A percentile compares a stretch with the other conserved stretches of the same genome.
Conservation (phyloP, 2,113 vertebrate genomes). For the Colinus virginianus region DNA sequence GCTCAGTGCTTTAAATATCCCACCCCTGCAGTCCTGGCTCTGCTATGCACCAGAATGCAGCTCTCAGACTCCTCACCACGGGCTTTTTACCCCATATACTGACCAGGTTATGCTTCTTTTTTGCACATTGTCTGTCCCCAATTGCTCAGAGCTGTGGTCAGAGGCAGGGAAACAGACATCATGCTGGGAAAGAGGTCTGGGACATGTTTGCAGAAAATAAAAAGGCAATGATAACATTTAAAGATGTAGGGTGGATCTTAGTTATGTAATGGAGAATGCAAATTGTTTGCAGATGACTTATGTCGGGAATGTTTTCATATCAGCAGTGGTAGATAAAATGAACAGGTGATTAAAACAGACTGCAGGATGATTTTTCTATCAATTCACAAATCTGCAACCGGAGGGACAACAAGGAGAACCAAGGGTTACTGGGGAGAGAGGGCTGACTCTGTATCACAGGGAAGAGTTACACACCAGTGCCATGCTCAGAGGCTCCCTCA, state of each 20-base stretch:
- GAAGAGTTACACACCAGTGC: accelerated
- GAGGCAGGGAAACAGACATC: not conserved
- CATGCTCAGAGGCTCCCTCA: not conserved
- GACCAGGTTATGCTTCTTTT: not conserved
- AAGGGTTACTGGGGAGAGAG: accelerated
- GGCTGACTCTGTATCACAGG: accelerated
- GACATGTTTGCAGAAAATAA: accelerated
- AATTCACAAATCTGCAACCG: not conserved
- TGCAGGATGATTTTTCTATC: not conserved
- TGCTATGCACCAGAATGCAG: not conserved
- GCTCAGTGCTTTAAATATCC: not conserved
- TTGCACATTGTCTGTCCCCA: accelerated
- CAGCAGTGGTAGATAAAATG: not conserved
- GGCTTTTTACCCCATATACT: not conserved
- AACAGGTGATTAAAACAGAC: not conserved
- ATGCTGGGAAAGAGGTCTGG: not conserved
- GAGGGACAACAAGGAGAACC: not conserved
- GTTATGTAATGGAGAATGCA: not conserved
- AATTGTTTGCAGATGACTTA: not conserved
- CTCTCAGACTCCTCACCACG: too few species aligned
- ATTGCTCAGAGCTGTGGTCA: not conserved
- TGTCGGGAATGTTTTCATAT: not conserved
- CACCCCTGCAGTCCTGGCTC: not conserved
- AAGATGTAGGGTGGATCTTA: not conserved
- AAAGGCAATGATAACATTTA: too few species aligned